These are phyloP conservation scores for Grammomys dolichurus DNA, from an alignment of 2,113 vertebrate species.

Conservation along the genomic window DNA sequence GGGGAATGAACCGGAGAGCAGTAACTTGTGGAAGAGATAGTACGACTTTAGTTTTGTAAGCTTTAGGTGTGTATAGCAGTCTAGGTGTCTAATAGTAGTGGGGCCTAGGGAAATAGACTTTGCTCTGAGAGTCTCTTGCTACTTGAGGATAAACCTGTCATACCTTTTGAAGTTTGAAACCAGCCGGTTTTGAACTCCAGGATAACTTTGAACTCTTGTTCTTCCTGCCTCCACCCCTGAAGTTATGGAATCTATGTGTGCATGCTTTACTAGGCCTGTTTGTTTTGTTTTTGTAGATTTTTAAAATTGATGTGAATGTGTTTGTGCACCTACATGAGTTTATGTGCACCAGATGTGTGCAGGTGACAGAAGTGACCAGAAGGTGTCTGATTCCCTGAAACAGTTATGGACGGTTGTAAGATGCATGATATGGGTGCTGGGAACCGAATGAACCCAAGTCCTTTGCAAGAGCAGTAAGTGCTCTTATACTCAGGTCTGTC, in stretches of 20 bases:
- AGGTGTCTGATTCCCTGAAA: background rate
- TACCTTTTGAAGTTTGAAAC: background rate
- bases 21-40: background rate
- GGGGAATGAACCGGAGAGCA: constrained; percentile 18
- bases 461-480: background rate
- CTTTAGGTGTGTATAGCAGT: background rate
- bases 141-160: background rate
- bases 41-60: constrained; percentile 1
- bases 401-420: no score
- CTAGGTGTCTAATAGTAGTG: background rate
- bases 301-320: background rate
- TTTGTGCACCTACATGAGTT: background rate
- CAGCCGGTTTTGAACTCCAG: background rate
- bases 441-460: background rate
- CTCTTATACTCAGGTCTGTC: background rate
- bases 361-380: background rate
- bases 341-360: background rate
- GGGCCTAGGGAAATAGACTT: background rate
- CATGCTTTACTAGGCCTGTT: background rate
- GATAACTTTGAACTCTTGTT: background rate
- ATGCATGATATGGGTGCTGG: background rate
- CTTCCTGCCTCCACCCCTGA: background rate
- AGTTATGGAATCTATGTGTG: background rate
- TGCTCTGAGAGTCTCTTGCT: constrained; percentile 12
- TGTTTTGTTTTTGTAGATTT: background rate